Conservation (phyloP, 2,797 vertebrate species). For the Pygocentrus nattereri region DNA sequence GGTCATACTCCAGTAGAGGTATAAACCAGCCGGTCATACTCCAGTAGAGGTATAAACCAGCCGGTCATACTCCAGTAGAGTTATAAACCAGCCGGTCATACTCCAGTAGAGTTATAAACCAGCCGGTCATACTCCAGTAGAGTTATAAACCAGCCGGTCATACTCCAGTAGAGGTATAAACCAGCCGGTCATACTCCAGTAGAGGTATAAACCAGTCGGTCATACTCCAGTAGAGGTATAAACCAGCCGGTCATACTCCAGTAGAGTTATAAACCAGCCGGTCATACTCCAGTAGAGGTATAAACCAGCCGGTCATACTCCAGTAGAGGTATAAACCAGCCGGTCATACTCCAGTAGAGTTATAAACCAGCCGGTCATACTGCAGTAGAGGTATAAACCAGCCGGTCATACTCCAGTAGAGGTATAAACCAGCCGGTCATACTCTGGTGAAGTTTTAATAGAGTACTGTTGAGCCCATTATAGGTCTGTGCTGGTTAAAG, state of each 20-base stretch:
- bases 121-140: neutral
- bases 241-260: neutral
- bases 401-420: too few species aligned
- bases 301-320: too few species aligned
- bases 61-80: neutral
- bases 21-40: neutral
- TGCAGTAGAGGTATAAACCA: too few species aligned
- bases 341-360: too few species aligned
- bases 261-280: neutral
- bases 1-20: neutral
- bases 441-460: too few species aligned
- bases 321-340: too few species aligned
- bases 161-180: neutral
- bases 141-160: neutral
- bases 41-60: neutral
- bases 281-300: neutral
- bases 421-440: too few species aligned
- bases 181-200: neutral
- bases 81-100: constrained; percentile 14
- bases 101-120: neutral
- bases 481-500: too few species aligned
- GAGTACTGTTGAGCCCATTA: too few species aligned
- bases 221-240: neutral
- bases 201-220: neutral
- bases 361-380: too few species aligned